These are phyloP conservation scores for Neogobius melanostomus DNA, from an alignment of 2,113 vertebrate genomes.

Conservation along the genomic window DNA sequence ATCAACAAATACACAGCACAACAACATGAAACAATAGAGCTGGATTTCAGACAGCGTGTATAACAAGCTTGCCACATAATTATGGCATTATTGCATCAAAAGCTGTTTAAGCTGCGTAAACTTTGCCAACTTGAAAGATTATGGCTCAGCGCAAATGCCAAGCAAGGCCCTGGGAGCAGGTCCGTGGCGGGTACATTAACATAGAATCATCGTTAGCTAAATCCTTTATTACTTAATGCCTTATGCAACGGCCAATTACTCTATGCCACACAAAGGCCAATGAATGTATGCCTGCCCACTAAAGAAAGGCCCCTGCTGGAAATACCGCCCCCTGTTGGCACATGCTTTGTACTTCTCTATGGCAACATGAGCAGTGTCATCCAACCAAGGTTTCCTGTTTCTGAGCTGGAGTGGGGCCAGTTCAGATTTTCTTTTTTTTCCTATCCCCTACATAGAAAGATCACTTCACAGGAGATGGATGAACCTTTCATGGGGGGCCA, in stretches of 20 bases:
- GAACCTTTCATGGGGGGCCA: constrained; percentile 51
- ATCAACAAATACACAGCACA: constrained; percentile 4
- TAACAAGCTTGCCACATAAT: constrained; percentile 14
- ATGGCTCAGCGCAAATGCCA: constrained; percentile 19
- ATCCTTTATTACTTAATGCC: constrained; percentile 16
- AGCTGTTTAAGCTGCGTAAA: constrained; percentile 10
- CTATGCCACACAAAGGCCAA: constrained; percentile 17
- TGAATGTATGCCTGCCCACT: constrained; percentile 33
- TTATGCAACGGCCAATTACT: constrained; percentile 27
- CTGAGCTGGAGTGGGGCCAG: constrained; percentile 35
- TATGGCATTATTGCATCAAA: constrained; percentile 24
- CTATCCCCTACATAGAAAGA: constrained; percentile 49
- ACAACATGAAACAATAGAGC: constrained; percentile 10
- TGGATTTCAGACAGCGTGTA: constrained; percentile 22
- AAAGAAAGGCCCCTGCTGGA: constrained; percentile 28
- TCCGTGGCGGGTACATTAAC: constrained; percentile 17
- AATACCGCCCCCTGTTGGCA: constrained; percentile 28
- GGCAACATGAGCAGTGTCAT: constrained; percentile 41
- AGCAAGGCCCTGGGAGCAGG: constrained; percentile 10
- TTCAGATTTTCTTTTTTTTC: constrained; percentile 25
- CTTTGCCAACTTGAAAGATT: constrained; percentile 39
- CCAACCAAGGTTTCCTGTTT: constrained; percentile 45
- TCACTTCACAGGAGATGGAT: constrained; percentile 54
- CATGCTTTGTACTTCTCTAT: constrained; percentile 53
- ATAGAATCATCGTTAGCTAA: constrained; percentile 25